Conservation (phyloP, 2,113 vertebrate species). For the Setophaga kirtlandii region DNA sequence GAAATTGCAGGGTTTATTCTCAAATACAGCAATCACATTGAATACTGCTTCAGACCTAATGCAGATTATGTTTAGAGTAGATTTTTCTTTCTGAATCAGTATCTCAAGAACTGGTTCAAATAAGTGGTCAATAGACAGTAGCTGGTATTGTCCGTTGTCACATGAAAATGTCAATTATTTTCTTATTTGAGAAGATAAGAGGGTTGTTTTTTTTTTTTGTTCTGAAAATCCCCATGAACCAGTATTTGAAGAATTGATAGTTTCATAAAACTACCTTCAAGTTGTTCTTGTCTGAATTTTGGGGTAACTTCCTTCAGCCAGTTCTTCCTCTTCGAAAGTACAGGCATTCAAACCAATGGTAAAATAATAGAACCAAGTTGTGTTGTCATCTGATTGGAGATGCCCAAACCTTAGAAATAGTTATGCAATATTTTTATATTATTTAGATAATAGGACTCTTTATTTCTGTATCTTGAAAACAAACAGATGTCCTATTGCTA, state of each 20-base stretch:
- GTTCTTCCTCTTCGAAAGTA: not conserved
- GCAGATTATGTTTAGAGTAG: not conserved
- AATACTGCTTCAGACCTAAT: not conserved
- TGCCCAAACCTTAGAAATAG: not conserved
- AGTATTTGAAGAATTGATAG: not conserved
- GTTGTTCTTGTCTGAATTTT: not conserved
- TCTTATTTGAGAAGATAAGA: not conserved
- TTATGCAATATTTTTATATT: not conserved
- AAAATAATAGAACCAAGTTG: not conserved
- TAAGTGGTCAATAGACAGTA: not conserved
- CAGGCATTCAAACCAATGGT: not conserved
- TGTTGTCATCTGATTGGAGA: not conserved
- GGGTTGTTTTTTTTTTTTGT: not conserved
- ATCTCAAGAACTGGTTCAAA: not conserved
- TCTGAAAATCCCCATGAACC: not conserved
- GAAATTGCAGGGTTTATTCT: not conserved
- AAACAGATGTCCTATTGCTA: not conserved
- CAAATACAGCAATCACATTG: not conserved
- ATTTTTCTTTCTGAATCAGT: not conserved
- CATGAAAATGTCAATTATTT: not conserved
- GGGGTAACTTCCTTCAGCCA: not conserved
- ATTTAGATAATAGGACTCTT: not conserved
- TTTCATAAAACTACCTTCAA: not conserved
- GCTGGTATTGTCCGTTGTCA: not conserved
- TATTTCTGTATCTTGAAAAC: not conserved